These are phyloP conservation scores for Rhizoglyphus robini DNA, from an alignment of 1,140 invertebrate species.

Conservation along the genomic window DNA sequence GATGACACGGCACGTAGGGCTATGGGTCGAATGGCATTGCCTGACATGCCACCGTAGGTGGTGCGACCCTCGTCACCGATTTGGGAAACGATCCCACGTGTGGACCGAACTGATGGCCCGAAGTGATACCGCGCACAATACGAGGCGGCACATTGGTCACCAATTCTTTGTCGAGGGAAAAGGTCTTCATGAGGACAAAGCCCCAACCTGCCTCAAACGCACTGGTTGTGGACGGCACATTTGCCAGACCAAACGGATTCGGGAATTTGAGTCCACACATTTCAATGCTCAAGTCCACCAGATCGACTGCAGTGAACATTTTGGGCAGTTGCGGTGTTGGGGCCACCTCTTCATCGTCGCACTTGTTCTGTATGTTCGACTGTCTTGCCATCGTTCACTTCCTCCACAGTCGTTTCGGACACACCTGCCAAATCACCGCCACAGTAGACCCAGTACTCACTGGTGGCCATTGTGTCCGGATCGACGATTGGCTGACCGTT, in stretches of 20 bases:
- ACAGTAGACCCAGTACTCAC: conserved; percentile 63
- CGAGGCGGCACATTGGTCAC: conserved; percentile 94
- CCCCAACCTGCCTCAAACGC: conserved; percentile 92
- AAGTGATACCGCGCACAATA: conserved; percentile 82
- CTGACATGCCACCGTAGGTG: conserved; percentile 91
- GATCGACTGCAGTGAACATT: conserved; percentile 82
- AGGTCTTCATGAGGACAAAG: conserved; percentile 93
- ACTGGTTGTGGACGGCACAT: conserved; percentile 89
- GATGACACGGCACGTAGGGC: conserved; percentile 75
- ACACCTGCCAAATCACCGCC: conserved; percentile 88
- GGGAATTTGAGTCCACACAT: conserved; percentile 84
- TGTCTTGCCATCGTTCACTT: conserved; percentile 94
- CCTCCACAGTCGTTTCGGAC: conserved; percentile 92
- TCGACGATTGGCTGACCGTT: conserved; percentile 65
- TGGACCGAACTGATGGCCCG: conserved; percentile 78
- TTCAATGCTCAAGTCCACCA: conserved; percentile 79
- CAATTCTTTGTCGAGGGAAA: conserved; percentile 82
- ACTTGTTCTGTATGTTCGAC: conserved; percentile 73
- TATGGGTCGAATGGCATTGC: conserved; percentile 85
- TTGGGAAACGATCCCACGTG: conserved; percentile 84
- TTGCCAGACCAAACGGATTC: conserved; percentile 94
- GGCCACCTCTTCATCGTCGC: not conserved
- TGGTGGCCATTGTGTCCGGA: conserved; percentile 54
- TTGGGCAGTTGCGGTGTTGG: conserved; percentile 49
- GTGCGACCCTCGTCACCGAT: conserved; percentile 65